These are phyloP conservation scores for Sinella curviseta DNA, from an alignment of 1,140 invertebrate species.

Conservation along the genomic window DNA sequence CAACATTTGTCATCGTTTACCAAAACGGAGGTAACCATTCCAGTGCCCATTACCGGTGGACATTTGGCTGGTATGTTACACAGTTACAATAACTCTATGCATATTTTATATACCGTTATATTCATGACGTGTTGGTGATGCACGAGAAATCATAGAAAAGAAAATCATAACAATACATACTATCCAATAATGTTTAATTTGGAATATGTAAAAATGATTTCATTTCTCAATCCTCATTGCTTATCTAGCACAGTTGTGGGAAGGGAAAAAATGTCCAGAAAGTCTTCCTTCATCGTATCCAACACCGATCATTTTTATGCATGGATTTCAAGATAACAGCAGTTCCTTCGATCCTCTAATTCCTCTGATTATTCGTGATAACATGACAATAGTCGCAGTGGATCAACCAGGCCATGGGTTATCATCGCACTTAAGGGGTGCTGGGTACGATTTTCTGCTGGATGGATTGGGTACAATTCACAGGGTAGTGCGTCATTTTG, in stretches of 20 bases:
- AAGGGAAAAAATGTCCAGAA: background rate
- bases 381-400: slow-evolving; percentile 37
- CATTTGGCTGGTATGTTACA: slow-evolving; percentile 23
- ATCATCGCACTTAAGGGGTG: slow-evolving; percentile 51
- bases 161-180: no score
- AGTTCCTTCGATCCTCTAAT: slow-evolving; percentile 54
- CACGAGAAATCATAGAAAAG: no score
- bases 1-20: background rate
- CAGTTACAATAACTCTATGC: no score
- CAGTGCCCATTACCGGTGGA: slow-evolving; percentile 22
- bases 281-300: background rate
- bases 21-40: slow-evolving; percentile 35
- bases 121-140: no score
- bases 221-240: background rate
- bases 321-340: slow-evolving; percentile 68
- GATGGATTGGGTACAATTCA: slow-evolving; percentile 50
- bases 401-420: slow-evolving; percentile 55
- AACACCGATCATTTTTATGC: slow-evolving; percentile 67
- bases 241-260: slow-evolving; percentile 46
- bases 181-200: no score
- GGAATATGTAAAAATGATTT: no score
- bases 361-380: slow-evolving; percentile 50
- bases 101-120: no score
- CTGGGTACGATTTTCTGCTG: slow-evolving; percentile 46
- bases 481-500: slow-evolving; percentile 51